phyloP scores from a whole-genome alignment of 2,888 invertebrate species.

The Syrista parreyssii region DNA sequence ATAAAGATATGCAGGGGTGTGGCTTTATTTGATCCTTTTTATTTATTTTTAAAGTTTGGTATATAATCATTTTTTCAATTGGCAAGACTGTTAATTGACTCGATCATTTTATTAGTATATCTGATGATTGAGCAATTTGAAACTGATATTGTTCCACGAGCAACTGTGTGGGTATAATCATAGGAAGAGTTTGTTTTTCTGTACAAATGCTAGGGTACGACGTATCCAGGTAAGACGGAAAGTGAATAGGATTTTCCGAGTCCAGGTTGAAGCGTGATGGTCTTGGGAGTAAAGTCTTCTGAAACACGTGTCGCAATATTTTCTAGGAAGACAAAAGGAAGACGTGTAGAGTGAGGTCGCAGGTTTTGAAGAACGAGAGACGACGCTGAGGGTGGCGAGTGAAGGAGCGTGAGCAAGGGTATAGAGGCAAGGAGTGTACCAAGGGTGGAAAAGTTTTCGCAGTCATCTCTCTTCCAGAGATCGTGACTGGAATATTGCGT shows the following conservation, averaged over 20 bases:
- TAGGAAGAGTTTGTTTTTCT: not conserved
- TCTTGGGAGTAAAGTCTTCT: not conserved
- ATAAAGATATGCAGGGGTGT: not conserved
- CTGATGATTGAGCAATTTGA: not conserved
- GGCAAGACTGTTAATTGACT: not conserved
- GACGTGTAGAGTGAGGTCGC: not conserved
- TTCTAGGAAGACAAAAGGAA: not conserved
- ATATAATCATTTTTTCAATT: too few species aligned
- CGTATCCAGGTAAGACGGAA: not conserved
- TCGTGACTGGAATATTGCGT: constrained; percentile 3
- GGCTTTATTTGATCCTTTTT: not conserved
- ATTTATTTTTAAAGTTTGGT: not conserved
- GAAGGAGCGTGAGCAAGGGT: not conserved
- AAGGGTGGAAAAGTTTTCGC: not conserved
- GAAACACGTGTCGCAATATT: constrained; percentile 1
- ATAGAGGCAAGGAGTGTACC: not conserved
- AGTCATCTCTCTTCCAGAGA: constrained; percentile 1
- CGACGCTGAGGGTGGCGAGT: not conserved
- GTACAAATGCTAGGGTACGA: not conserved
- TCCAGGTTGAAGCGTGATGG: not conserved
- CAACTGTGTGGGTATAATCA: not conserved
- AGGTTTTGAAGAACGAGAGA: not conserved
- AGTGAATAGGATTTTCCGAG: not conserved
- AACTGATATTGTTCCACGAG: too few species aligned
- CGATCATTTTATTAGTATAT: not conserved